These are phyloP conservation scores for Zosterops pallidus DNA, from an alignment of 2,113 vertebrate species.

Conservation along the genomic window DNA sequence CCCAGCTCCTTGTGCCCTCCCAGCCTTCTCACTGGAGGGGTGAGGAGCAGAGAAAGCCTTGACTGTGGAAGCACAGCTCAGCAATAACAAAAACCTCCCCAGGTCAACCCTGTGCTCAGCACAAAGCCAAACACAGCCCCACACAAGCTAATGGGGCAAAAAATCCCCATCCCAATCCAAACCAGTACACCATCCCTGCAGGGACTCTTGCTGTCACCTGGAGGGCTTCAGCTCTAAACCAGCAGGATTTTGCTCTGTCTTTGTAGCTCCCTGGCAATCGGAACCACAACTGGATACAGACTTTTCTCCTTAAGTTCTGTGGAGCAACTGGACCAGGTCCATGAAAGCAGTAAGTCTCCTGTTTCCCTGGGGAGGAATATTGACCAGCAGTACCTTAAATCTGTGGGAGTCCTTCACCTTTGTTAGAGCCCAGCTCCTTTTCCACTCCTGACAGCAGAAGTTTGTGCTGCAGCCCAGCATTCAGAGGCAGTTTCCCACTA, in stretches of 20 bases:
- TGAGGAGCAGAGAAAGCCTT: background rate
- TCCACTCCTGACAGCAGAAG: background rate
- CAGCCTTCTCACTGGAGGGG: background rate
- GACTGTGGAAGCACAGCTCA: background rate
- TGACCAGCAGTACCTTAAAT: background rate
- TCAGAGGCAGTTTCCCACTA: background rate
- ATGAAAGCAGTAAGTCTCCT: slow-evolving; percentile 88
- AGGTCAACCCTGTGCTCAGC: background rate
- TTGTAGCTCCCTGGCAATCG: slow-evolving; percentile 88
- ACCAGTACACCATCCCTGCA: background rate
- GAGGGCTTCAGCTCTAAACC: background rate
- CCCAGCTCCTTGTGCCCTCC: background rate
- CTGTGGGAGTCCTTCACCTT: background rate
- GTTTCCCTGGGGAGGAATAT: background rate
- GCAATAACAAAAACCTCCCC: background rate
- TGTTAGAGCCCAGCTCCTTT: background rate
- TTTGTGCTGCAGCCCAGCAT: background rate
- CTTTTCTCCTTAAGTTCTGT: slow-evolving; percentile 92
- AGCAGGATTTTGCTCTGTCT: background rate
- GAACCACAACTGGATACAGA: slow-evolving; percentile 87
- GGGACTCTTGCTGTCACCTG: background rate
- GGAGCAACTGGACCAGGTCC: slow-evolving; percentile 93
- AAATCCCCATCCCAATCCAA: background rate
- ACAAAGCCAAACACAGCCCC: background rate
- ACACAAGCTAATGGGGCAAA: background rate